phyloP scores from a whole-genome alignment of 2,797 vertebrate genomes.

The Triplophysa yarkandensis region DNA sequence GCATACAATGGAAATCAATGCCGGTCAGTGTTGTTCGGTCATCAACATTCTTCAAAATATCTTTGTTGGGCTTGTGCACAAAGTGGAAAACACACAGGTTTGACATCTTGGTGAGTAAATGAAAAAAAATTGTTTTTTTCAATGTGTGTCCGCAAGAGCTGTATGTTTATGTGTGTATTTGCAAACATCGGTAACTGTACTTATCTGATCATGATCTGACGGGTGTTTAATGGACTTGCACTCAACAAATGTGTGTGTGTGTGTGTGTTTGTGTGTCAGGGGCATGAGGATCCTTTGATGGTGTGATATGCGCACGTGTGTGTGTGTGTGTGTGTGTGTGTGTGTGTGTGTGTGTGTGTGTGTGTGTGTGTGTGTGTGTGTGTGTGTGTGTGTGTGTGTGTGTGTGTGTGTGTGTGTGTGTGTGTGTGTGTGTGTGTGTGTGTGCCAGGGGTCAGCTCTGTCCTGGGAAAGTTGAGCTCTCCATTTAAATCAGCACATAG shows the following conservation, averaged over 20 bases:
- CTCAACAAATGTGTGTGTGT: conserved; percentile 37
- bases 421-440: conserved; percentile 55
- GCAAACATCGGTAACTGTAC: conserved; percentile 5
- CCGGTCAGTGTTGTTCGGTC: too few relatives aligned
- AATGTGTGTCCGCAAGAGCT: background rate
- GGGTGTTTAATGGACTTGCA: conserved; percentile 20
- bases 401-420: conserved; percentile 24
- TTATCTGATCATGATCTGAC: conserved; percentile 22
- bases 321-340: conserved; percentile 56
- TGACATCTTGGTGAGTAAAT: too few relatives aligned
- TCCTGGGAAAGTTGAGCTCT: conserved; percentile 81
- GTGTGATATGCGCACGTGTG: conserved; percentile 29
- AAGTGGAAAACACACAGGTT: too few relatives aligned
- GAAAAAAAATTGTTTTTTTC: too few relatives aligned
- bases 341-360: conserved; percentile 61
- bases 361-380: conserved; percentile 55
- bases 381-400: conserved; percentile 37
- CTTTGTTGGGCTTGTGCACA: too few relatives aligned
- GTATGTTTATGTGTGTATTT: conserved; percentile 44
- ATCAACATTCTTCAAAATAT: too few relatives aligned
- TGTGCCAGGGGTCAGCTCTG: conserved; percentile 78
- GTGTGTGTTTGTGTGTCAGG: conserved; percentile 45
- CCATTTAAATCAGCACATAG: conserved; percentile 82
- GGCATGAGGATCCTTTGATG: conserved; percentile 35
- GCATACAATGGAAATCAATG: too few relatives aligned